phyloP scores from a whole-genome alignment of 2,113 vertebrate species.

The Trichechus manatus region DNA sequence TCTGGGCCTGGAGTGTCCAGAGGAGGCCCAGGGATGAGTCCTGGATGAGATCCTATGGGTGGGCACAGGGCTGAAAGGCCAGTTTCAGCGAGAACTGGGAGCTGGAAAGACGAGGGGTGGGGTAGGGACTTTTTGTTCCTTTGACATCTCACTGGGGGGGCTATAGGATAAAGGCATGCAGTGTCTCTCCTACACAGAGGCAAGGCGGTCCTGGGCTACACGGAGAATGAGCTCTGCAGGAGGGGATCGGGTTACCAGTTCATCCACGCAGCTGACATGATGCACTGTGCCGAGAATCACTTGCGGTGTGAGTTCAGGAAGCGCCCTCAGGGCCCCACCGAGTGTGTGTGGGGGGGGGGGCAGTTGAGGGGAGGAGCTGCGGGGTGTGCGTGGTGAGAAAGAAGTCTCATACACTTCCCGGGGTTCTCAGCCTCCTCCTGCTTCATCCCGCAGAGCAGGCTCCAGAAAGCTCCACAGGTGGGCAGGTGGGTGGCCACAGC shows the following conservation, averaged over 20 bases:
- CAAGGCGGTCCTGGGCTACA: slow-evolving; percentile 87
- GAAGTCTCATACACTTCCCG: neutral
- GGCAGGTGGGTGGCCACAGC: neutral
- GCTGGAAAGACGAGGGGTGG: neutral
- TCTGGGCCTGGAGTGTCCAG: neutral
- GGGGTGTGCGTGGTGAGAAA: no score
- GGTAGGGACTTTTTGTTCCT: neutral
- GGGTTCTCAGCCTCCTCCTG: neutral
- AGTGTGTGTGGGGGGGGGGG: neutral
- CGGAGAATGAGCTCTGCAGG: slow-evolving; percentile 87
- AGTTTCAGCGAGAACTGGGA: neutral
- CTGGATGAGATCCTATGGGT: neutral
- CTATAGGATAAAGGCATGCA: neutral
- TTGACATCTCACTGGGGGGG: neutral
- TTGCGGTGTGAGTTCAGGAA: slow-evolving; percentile 85
- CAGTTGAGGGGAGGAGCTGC: no score
- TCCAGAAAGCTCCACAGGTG: neutral
- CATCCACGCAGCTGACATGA: slow-evolving; percentile 90
- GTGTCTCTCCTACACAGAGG: slow-evolving; percentile 57
- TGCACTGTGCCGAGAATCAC: slow-evolving; percentile 90
- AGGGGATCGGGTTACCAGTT: slow-evolving; percentile 91
- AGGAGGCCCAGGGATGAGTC: neutral
- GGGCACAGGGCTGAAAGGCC: neutral
- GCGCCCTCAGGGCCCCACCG: no score
- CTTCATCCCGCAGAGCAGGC: no score